A percentile compares a stretch with the other conserved stretches of the same genome.
Conservation (phyloP, 1,140 invertebrate species). For the Reticulitermes speratus region DNA sequence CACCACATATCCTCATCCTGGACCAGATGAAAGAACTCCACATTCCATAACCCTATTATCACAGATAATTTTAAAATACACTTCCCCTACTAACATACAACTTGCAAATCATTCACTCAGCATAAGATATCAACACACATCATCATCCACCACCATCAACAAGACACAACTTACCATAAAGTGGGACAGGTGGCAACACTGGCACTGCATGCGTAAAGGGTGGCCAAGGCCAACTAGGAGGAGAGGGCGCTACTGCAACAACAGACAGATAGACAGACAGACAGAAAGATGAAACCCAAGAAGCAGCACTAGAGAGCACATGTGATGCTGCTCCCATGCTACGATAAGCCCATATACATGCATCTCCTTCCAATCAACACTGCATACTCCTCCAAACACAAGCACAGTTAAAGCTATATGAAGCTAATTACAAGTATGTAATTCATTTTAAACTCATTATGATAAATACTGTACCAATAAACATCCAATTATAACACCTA, state of each 20-base stretch:
- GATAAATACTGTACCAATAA: no score
- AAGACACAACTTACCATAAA: constrained; percentile 48
- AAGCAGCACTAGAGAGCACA: background rate
- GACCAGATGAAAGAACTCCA: no score
- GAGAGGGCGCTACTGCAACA: constrained; percentile 32
- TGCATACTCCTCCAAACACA: background rate
- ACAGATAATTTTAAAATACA: background rate
- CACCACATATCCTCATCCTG: no score
- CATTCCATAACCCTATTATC: no score
- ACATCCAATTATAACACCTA: no score
- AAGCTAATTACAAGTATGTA: background rate
- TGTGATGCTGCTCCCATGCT: background rate
- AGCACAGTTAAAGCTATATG: background rate
- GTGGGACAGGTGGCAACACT: constrained; percentile 60
- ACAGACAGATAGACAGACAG: constrained; percentile 31
- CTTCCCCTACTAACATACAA: background rate
- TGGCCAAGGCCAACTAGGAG: constrained; percentile 37
- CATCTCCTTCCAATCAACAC: background rate
- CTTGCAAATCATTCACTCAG: background rate
- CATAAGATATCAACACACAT: background rate
- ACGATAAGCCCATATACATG: background rate
- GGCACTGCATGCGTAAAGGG: constrained; percentile 64
- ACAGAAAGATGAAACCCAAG: constrained; percentile 14
- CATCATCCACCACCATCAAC: background rate
- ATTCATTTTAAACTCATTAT: no score